Evolutionary conservation across 2,888 invertebrate species (phyloP).

Genomic region (Diplolepis rosae): DNA sequence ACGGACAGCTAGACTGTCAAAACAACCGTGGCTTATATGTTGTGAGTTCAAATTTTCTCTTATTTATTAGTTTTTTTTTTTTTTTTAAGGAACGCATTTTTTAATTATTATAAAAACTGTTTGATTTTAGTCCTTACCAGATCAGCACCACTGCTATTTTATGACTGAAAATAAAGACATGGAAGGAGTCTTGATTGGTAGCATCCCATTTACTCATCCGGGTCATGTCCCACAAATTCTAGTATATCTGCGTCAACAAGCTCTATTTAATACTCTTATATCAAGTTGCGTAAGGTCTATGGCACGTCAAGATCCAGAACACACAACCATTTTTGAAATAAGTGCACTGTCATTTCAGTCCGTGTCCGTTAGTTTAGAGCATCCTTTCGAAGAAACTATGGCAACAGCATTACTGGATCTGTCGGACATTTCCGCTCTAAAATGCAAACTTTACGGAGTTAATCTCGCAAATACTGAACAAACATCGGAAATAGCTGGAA

Average conservation of each 20-base stretch:
- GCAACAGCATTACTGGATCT: constrained; percentile 94
- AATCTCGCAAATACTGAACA: constrained; percentile 71
- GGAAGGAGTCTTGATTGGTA: constrained; percentile 84
- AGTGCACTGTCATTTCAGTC: constrained; percentile 92
- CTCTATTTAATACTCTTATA: constrained; percentile 91
- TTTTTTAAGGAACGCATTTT: not conserved
- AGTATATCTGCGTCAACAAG: constrained; percentile 89
- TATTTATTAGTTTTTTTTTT: not conserved
- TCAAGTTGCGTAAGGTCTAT: constrained; percentile 91
- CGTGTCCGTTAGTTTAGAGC: constrained; percentile 92
- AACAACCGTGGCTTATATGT: constrained; percentile 89
- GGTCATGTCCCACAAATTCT: constrained; percentile 93
- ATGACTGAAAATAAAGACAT: constrained; percentile 87
- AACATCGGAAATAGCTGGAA: constrained; percentile 77
- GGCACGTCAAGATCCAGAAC: constrained; percentile 84
- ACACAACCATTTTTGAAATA: constrained; percentile 92
- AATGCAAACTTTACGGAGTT: constrained; percentile 83
- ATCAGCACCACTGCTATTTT: constrained; percentile 95
- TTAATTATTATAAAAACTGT: constrained; percentile 36
- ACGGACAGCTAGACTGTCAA: constrained; percentile 82
- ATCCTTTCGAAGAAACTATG: constrained; percentile 93
- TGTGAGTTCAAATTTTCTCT: constrained; percentile 75
- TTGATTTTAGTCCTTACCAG: constrained; percentile 84
- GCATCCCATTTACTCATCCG: constrained; percentile 95
- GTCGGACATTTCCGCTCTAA: constrained; percentile 85